Evolutionary conservation across 2,888 invertebrate genomes (phyloP), one percentile per base, ranked within the genome.

Genomic region (Diaprepes abbreviatus): DNA sequence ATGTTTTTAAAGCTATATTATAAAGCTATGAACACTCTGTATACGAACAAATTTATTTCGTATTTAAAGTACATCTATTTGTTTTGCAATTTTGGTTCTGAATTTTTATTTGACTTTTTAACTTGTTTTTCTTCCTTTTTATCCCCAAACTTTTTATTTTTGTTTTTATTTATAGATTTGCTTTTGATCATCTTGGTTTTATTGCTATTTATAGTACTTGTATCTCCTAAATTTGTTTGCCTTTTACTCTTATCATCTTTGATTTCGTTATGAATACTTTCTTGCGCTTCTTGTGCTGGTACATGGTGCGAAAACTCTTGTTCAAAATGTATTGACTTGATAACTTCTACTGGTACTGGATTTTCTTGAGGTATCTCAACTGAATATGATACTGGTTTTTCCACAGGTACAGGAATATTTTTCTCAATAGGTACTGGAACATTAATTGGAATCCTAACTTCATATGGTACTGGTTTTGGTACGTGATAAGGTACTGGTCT

Each of bases 371-470:
- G 55, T 21, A 54, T 24, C n/a, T 55, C 69, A 28, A 91, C 85
- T 33, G 86, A 86, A 12, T 90, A 86, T 14, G 89, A 89, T 33
- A 92, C 89, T 2, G 89, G 89, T 58, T 92, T 89, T 82, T 93
- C 92, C 28, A 91, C 89, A 43, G 87, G 86, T 77, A 91, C 90
- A 33, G 91, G 91, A 54, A 92, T 87, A 78, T 90, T 91, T 76
- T 81, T 80, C 4, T 76, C 75, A 16, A 93, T 92, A 78, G 91
- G 91, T 79, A 89, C 89, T 40, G 92, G 92, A 75, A 81, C 80
- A 54, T 77, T 58, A 6, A 82, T 55, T 6, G 55, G 55, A 5
- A 65, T 21, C 4, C 2, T 6, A 5, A 65, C 48, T 24, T 14
- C 31, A 28, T 43, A 58, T 0, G 58, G 58, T n/a, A 58, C 19